Evolutionary conservation across 2,797 vertebrate species (phyloP), one percentile per base, ranked within the genome.

Genomic region (Pygocentrus nattereri): DNA sequence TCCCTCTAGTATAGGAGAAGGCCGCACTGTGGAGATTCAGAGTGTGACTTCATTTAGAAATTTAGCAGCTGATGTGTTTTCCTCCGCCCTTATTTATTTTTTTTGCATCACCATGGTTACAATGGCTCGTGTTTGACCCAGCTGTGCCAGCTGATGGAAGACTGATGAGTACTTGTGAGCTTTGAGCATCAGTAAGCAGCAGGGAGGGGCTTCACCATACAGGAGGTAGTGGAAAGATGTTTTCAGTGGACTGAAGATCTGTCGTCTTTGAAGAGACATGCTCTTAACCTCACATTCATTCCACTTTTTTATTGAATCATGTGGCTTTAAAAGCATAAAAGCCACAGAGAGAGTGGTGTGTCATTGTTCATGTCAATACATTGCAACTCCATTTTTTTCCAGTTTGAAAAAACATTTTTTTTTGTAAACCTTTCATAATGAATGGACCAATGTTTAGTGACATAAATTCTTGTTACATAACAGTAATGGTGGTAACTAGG

Each of bases 111-210:
- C 73, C 47, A 62, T 70, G 67, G 73, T 27, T 41, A 71, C 27
- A 4, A 44, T 13, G 2, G 58, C 44, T 41, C 2, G 0, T 50
- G 34, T 73, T 70, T 4, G 10, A 41, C 47, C 54, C 80, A 71
- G 54, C 73, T 82, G 67, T 47, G 44, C 74, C 2, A 8, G 12
- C 23, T 65, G 50, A 73, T 67, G 41, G 58, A 72, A 21, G 59
- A 69, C 47, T 82, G 61, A 78, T 77, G 65, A 62, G 64, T 19
- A 56, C 61, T 82, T 64, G 67, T 77, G n/a, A n/a, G 67, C 74
- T 82, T 73, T 56, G 13, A 56, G 68, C 59, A 52, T 56, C 54
- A 56, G 68, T 65, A 16, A 31, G 34, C 47, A 34, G 69, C 25
- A 5, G 19, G 49, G 64, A 31, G 74, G 65, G 19, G 56, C 73